Evolutionary conservation across 2,113 vertebrate species (phyloP).

Genomic region (Amblyopsis rosae): DNA sequence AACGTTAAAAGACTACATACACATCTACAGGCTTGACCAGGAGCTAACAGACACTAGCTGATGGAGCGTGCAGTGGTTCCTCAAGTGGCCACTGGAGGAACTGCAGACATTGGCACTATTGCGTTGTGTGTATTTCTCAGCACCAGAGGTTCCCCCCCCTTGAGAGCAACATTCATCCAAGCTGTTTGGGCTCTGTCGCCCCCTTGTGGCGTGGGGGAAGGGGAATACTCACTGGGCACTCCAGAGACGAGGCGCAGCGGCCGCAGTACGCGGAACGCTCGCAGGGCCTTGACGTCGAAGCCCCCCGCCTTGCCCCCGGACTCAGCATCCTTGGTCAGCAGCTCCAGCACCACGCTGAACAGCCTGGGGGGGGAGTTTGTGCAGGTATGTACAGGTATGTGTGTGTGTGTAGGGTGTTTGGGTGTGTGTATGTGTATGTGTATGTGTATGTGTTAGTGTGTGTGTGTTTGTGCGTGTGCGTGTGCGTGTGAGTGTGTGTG

Average conservation of each 20-base stretch:
- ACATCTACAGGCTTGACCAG: too few relatives aligned
- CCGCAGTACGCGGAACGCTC: constrained; percentile 95
- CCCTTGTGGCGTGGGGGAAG: too few relatives aligned
- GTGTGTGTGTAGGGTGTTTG: background rate
- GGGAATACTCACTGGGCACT: constrained; percentile 86
- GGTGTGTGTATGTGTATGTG: background rate
- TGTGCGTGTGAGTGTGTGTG: constrained; percentile 1
- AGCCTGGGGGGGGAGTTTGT: constrained; percentile 74
- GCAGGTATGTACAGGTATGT: background rate
- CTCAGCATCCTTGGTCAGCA: constrained; percentile 94
- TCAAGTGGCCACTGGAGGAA: too few relatives aligned
- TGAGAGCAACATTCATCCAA: too few relatives aligned
- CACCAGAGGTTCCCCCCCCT: too few relatives aligned
- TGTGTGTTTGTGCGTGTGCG: background rate
- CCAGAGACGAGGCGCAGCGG: constrained; percentile 98
- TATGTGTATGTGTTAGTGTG: constrained; percentile 10
- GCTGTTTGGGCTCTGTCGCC: too few relatives aligned
- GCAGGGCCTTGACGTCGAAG: constrained; percentile 98
- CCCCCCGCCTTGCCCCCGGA: constrained; percentile 93
- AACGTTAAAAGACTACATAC: too few relatives aligned
- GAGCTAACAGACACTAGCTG: too few relatives aligned
- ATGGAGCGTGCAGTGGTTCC: too few relatives aligned
- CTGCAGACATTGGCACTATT: too few relatives aligned
- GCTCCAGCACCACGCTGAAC: constrained; percentile 98
- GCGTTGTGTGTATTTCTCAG: too few relatives aligned